Base-by-base conservation (phyloP, 2,888 invertebrate genomes). In the Labia minor region DNA sequence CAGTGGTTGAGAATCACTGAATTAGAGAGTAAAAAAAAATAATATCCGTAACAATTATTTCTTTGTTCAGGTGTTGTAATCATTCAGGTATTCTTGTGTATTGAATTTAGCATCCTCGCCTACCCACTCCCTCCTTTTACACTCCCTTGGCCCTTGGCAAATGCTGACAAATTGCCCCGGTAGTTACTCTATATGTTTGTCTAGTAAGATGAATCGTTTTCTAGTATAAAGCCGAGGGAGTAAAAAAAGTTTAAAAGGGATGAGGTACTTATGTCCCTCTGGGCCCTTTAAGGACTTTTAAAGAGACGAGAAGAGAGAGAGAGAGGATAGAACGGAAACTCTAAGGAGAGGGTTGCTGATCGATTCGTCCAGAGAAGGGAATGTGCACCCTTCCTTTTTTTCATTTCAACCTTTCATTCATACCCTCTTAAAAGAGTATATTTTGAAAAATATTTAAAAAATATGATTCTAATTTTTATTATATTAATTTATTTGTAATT, bases 131-230 rank as follows among this genome's bases (percentile, higher is more conserved):
- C 2, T 14, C n/a, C 49, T 49, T 14, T 14, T 3, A 3, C n/a
- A 4, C 2, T 14, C n/a, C 49, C 14, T 14, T 16, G n/a, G 49
- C n/a, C n/a, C 14, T 49, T 11, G 49, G 49, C 49, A 49, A 49
- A 49, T 49, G 49, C 49, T 49, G 49, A 49, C 49, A 49, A 49
- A 49, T 49, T 49, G 49, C 49, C 14, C 49, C 49, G 3, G 49
- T 49, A 49, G 49, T 49, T 49, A 49, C n/a, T 26, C 26, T 49
- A 49, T 49, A 49, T 49, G 49, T 49, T n/a, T 49, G 49, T 49
- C 49, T 49, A 16, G 49, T 49, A 49, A 49, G 49, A 49, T 49
- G 49, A 49, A 49, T 49, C 49, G 49, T 49, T 49, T 49, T 49
- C 49, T 49, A 4, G 49, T 49, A 49, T 49, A 49, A 14, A 49